phyloP scores from a whole-genome alignment of 1,140 invertebrate genomes.

The Eufriesea mexicana region DNA sequence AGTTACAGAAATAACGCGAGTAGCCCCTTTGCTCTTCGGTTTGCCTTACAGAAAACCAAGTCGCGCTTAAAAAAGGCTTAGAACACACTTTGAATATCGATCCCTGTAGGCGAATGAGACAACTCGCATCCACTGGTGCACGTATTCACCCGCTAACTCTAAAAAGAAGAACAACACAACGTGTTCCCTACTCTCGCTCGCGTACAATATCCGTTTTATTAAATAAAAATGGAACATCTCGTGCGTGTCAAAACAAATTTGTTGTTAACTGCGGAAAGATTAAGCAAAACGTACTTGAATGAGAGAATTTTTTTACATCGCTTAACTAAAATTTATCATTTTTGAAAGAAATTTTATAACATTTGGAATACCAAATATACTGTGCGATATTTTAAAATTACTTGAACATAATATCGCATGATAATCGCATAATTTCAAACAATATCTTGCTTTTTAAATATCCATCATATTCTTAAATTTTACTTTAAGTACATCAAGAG shows the following conservation, averaged over 20 bases:
- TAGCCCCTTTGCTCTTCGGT: conserved; percentile 59
- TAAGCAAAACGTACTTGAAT: conserved; percentile 28
- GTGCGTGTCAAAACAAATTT: conserved; percentile 30
- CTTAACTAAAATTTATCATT: not conserved
- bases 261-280: conserved; percentile 20
- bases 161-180: conserved; percentile 48
- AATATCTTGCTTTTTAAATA: not conserved
- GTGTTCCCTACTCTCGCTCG: conserved; percentile 47
- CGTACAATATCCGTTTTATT: conserved; percentile 26
- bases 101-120: conserved; percentile 66
- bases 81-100: conserved; percentile 71
- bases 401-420: not conserved
- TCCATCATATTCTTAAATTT: conserved; percentile 16
- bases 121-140: conserved; percentile 43
- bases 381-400: not conserved
- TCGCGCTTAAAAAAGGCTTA: conserved; percentile 72
- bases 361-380: not conserved
- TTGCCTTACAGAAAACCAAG: conserved; percentile 64
- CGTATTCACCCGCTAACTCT: conserved; percentile 49
- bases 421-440: conserved; percentile 8
- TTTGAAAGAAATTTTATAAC: not conserved
- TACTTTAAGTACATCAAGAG: conserved; percentile 38
- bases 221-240: conserved; percentile 47
- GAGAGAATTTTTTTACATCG: not conserved
- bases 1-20: conserved; percentile 52